Percentiles rank a stretch among this genome's conserved stretches.
These are phyloP conservation scores for Drosophila lacteicornis DNA, from an alignment of 1,140 invertebrate genomes.

Conservation along the genomic window DNA sequence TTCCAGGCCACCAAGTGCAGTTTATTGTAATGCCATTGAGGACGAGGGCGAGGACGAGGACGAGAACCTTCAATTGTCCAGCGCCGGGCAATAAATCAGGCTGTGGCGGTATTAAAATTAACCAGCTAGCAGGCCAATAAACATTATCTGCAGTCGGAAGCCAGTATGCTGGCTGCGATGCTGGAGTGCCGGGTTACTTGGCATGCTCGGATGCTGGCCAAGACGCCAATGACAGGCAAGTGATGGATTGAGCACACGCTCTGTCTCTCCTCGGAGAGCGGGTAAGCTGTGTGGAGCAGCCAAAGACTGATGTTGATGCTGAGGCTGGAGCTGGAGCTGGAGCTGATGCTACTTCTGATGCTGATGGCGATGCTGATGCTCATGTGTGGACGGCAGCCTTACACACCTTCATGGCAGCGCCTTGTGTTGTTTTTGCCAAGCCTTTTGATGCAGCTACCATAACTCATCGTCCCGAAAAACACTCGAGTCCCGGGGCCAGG, in stretches of 20 bases:
- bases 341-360: conserved; percentile 45
- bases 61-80: conserved; percentile 64
- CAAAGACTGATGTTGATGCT: conserved; percentile 66
- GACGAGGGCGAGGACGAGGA: neutral
- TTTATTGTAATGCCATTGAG: conserved; percentile 71
- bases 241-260: conserved; percentile 79
- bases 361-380: conserved; percentile 59
- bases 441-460: conserved; percentile 78
- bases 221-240: conserved; percentile 76
- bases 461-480: conserved; percentile 73
- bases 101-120: conserved; percentile 75
- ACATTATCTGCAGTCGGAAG: conserved; percentile 63
- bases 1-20: conserved; percentile 65
- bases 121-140: conserved; percentile 81
- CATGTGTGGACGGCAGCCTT: conserved; percentile 52
- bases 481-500: conserved; percentile 43
- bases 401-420: conserved; percentile 38
- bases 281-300: conserved; percentile 39
- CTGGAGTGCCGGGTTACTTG: conserved; percentile 7
- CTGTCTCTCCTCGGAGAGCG: conserved; percentile 18
- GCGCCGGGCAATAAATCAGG: conserved; percentile 64
- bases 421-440: conserved; percentile 55
- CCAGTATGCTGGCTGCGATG: conserved; percentile 6
- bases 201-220: conserved; percentile 29
- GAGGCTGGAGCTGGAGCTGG: neutral